phyloP scores from a whole-genome alignment of 2,888 invertebrate species.

The Dryobotodes eremita region DNA sequence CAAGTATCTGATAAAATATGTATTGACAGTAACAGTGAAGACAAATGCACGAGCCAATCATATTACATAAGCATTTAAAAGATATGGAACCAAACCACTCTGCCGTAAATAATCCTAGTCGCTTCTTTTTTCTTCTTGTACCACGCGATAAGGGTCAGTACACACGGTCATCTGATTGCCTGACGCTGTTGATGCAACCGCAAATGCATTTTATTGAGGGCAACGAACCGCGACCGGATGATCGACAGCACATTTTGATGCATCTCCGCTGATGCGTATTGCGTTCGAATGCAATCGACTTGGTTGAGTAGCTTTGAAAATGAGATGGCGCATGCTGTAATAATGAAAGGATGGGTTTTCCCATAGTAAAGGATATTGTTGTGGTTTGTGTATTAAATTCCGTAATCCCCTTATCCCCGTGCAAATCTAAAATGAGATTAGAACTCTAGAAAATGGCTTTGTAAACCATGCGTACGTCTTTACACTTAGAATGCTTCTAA shows the following conservation, averaged over 20 bases:
- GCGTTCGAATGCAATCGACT: constrained; percentile 48
- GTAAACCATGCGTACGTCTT: constrained; percentile 2
- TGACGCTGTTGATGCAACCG: constrained; percentile 79
- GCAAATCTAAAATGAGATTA: constrained; percentile 38
- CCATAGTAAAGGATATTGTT: constrained; percentile 7
- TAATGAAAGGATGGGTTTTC: constrained; percentile 16
- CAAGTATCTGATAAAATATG: too few relatives aligned
- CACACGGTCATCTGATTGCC: constrained; percentile 74
- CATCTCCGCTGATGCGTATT: constrained; percentile 59
- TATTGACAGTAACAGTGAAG: not conserved
- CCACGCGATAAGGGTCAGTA: constrained; percentile 72
- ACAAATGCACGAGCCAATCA: not conserved
- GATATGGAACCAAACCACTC: constrained; percentile 1
- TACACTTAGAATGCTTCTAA: not conserved
- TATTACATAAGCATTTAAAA: constrained; percentile 36
- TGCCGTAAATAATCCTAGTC: constrained; percentile 1
- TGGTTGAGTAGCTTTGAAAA: constrained; percentile 7
- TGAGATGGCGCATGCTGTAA: constrained; percentile 12
- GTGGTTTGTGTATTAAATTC: constrained; percentile 22
- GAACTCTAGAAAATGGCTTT: constrained; percentile 11
- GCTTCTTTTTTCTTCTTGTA: constrained; percentile 51
- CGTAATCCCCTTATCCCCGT: not conserved
- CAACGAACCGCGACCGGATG: constrained; percentile 77
- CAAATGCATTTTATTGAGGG: constrained; percentile 79
- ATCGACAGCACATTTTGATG: constrained; percentile 70